These are phyloP conservation scores for Coecobrya sp. DNA, from an alignment of 2,888 invertebrate genomes.

Conservation along the genomic window DNA sequence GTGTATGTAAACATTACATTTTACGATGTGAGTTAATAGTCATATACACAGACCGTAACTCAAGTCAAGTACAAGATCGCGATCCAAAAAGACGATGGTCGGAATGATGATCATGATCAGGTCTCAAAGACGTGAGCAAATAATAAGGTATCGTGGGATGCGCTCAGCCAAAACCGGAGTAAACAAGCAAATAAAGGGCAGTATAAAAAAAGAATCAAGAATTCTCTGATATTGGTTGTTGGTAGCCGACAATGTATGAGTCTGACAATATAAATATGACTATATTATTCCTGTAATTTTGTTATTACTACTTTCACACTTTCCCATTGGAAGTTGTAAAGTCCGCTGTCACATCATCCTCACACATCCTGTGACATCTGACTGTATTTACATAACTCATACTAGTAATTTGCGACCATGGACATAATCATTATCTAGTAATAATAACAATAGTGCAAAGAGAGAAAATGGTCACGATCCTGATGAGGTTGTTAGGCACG, in stretches of 20 bases:
- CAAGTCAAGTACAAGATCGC: background rate
- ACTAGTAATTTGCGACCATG: background rate
- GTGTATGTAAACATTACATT: background rate
- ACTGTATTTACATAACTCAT: conserved; percentile 18
- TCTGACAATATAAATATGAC: no score
- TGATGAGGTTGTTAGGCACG: no score
- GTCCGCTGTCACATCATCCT: background rate
- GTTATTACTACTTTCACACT: background rate
- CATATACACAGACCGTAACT: no score
- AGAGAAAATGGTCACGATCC: no score
- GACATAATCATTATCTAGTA: no score
- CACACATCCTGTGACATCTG: conserved; percentile 30
- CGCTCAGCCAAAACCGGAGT: background rate
- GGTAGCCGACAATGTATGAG: no score
- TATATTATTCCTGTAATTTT: no score
- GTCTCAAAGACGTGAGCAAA: conserved; percentile 21
- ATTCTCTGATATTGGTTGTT: no score
- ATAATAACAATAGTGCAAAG: no score
- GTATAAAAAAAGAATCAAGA: no score
- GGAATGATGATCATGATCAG: background rate
- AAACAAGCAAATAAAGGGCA: background rate
- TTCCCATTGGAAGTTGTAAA: conserved; percentile 6
- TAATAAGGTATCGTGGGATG: conserved; percentile 18
- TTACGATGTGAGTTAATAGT: background rate
- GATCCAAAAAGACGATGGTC: background rate